Base-by-base conservation (phyloP, 2,888 invertebrate genomes). In the Neocrepidodera transversa region DNA sequence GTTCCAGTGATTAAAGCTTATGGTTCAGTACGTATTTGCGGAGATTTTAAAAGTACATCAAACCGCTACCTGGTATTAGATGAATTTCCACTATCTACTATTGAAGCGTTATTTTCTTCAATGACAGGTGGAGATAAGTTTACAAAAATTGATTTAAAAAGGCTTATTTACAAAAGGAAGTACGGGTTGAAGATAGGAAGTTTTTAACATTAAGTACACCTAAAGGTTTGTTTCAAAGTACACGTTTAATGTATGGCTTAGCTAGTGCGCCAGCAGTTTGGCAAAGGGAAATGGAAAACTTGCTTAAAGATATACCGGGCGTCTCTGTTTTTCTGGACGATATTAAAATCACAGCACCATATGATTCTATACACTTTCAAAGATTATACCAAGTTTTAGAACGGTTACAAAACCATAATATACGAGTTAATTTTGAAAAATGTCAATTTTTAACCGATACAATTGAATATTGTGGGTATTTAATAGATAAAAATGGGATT, bases 101-200 rank as follows among this genome's bases (percentile, higher is more conserved):
- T 60, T 20, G 62, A 62, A 10, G 26, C 20, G 13, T 16, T 70
- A 16, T 68, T 70, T 36, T 18, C 65, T 5, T 32, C 26, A 6
- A 61, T 62, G 61, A 52, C 47, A 67, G 51, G 72, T 67, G 67
- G 64, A 50, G 26, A 73, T 71, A 43, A 54, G 18, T 66, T 64
- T 48, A 52, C 63, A 13, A 65, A 66, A 63, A 18, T 68, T 20
- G 73, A 77, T 66, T 65, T 76, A 13, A 57, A 56, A 1, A 69
- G 36, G 76, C 78, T 1, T 78, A 77, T 54, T 67, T 75, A 60
- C 76, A 79, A 56, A 40, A 77, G 17, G 71, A 73, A 65, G 63
- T 77, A 18, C 68, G 70, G 32, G 70, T 68, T 2, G 70, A 72
- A 13, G 69, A 71, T 60, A 63, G 69, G 52, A 61, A 75, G 14